Evolutionary conservation across 2,888 invertebrate genomes (phyloP).

Genomic region (Tupiocoris notatus): DNA sequence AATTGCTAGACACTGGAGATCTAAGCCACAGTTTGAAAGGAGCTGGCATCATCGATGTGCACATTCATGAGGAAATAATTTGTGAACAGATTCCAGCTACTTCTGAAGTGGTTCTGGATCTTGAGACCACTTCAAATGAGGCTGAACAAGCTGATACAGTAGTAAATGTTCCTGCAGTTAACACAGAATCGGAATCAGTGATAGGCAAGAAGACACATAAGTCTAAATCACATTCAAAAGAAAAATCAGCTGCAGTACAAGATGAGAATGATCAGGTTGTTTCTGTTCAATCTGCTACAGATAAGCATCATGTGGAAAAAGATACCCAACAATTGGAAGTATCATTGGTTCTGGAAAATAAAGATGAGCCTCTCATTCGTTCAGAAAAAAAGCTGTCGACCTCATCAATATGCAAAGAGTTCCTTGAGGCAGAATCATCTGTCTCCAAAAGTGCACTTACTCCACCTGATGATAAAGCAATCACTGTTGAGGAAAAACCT

Average conservation of each 20-base stretch:
- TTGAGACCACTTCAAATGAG: too few species aligned
- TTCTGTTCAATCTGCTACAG: neutral
- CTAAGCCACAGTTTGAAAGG: neutral
- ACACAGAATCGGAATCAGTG: too few species aligned
- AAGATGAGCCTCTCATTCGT: neutral
- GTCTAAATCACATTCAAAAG: too few species aligned
- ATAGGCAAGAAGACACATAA: too few species aligned
- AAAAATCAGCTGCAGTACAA: too few species aligned
- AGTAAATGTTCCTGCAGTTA: too few species aligned
- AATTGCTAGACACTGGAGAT: too few species aligned
- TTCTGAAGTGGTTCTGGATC: neutral
- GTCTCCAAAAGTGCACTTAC: neutral
- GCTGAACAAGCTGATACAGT: too few species aligned
- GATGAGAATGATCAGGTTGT: too few species aligned
- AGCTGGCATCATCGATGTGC: neutral
- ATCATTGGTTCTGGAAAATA: neutral
- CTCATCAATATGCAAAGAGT: neutral
- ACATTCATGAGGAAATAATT: neutral
- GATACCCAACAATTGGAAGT: neutral
- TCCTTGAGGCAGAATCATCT: constrained; percentile 9
- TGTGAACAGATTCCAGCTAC: neutral
- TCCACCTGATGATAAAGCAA: neutral
- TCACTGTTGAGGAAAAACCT: neutral
- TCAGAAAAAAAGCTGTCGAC: neutral
- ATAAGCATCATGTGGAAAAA: too few species aligned